phyloP scores from a whole-genome alignment of 2,797 vertebrate species.

The Taenioides sp. region DNA sequence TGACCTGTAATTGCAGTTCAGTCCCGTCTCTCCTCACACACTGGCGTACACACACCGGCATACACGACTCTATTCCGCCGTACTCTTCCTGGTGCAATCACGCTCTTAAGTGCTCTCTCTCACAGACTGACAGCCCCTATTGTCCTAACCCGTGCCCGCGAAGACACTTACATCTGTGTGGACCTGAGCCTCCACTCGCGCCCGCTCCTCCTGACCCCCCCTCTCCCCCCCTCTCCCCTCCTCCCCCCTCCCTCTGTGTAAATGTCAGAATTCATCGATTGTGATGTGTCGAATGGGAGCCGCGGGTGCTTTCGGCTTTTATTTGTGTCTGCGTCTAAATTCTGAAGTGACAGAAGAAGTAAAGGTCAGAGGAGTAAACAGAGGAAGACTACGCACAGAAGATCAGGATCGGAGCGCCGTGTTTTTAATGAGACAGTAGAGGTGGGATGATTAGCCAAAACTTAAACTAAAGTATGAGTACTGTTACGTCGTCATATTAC shows the following conservation, averaged over 20 bases:
- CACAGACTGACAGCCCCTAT: neutral
- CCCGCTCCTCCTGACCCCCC: neutral
- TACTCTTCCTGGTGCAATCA: neutral
- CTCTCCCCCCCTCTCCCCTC: too few species aligned
- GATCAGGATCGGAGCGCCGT: neutral
- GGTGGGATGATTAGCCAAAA: neutral
- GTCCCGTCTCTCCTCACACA: neutral
- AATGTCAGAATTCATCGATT: slow-evolving; percentile 71
- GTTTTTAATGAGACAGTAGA: neutral
- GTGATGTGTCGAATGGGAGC: slow-evolving; percentile 49
- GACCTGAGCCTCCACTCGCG: neutral
- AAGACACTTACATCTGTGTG: neutral
- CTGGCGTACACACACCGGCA: too few species aligned
- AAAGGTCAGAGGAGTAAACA: slow-evolving; percentile 50
- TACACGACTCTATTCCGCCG: too few species aligned
- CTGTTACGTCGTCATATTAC: too few species aligned
- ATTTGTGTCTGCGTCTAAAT: slow-evolving; percentile 49
- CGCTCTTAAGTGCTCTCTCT: neutral
- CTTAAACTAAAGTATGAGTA: neutral
- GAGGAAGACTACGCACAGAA: neutral
- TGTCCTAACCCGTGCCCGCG: neutral
- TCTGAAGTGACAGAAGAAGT: slow-evolving; percentile 45
- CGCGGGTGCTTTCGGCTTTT: slow-evolving; percentile 50
- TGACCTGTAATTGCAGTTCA: neutral
- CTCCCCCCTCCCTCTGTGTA: neutral